Base-by-base conservation (phyloP, 2,113 vertebrate species). In the Perca fluviatilis region DNA sequence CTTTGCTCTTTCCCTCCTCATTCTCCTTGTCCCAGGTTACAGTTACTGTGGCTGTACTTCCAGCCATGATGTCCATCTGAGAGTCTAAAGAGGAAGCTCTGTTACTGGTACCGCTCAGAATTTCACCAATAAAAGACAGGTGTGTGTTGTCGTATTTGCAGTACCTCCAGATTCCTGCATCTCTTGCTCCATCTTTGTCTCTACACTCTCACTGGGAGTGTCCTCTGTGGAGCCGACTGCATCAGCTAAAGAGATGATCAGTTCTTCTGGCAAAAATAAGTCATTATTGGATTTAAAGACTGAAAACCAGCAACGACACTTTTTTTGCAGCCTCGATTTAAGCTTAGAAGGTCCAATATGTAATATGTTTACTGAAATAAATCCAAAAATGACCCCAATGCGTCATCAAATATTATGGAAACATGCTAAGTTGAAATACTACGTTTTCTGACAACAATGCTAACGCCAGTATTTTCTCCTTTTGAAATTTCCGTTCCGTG, bases 131-230 rank as follows among this genome's bases (percentile, higher is more conserved):
- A 43, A 43, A 43, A 43, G 1, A 47, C 5, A 61, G 2, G 27
- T 53, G 25, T 30, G 36, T 25, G 9, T 1, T 12, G 7, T 1
- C 18, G 21, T 64, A 23, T 53, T 43, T 25, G 0, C 19, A 14
- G 6, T 77, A 88, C 80, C 83, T 74, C 14, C 46, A 33, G 16
- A 16, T 21, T 74, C 33, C 27, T 77, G 51, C 3, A 25, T 46
- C 13, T 67, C 53, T 68, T 64, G 56, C 8, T 33, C 10, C 21
- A 6, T 27, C 3, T 66, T 15, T 15, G 8, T 47, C 27, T 71
- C 54, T 4, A 33, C 10, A 2, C 6, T 51, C 36, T 75, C 19
- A n/a, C 1, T 15, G 18, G 19, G 54, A 23, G 11, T 5, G 0
- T 53, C 36, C 15, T 79, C 54, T 14, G 25, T 25, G 6, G 36